Conservation (phyloP, 2,113 vertebrate genomes). For the Cariama cristata region DNA sequence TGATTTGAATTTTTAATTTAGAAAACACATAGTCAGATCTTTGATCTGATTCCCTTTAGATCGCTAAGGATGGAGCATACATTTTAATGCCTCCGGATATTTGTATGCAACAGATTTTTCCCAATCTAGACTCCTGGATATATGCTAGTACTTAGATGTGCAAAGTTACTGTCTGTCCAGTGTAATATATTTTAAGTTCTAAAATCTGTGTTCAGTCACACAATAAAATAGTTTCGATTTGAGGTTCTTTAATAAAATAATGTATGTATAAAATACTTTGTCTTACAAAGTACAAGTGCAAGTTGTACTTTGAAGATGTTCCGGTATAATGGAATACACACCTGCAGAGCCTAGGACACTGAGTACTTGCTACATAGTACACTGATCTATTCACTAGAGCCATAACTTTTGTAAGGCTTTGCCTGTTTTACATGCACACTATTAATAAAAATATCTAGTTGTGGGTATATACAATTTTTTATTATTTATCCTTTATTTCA, state of each 20-base stretch:
- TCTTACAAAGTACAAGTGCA: neutral
- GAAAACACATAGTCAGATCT: slow-evolving; percentile 39
- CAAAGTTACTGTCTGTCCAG: neutral
- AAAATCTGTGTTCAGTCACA: neutral
- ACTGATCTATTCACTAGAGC: too few species aligned
- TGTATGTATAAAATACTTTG: neutral
- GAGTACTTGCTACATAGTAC: too few species aligned
- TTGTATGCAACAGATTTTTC: neutral
- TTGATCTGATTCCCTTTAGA: slow-evolving; percentile 62
- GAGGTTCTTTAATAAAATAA: neutral
- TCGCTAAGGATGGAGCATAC: neutral
- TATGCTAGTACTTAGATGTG: neutral
- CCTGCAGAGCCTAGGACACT: too few species aligned
- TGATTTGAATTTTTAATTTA: slow-evolving; percentile 73
- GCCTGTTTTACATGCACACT: neutral
- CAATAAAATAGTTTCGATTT: neutral
- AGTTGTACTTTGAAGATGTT: too few species aligned
- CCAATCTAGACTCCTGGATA: neutral
- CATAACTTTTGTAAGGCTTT: too few species aligned
- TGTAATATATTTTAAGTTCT: neutral
- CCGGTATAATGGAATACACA: too few species aligned
- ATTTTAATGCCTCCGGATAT: slow-evolving; percentile 43
- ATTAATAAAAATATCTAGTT: neutral
- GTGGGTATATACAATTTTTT: neutral
- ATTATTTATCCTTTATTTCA: neutral